Percentiles rank a stretch among this genome's conserved stretches.
These are phyloP conservation scores for Ovis canadensis DNA, from an alignment of 2,113 vertebrate genomes.

Conservation along the genomic window DNA sequence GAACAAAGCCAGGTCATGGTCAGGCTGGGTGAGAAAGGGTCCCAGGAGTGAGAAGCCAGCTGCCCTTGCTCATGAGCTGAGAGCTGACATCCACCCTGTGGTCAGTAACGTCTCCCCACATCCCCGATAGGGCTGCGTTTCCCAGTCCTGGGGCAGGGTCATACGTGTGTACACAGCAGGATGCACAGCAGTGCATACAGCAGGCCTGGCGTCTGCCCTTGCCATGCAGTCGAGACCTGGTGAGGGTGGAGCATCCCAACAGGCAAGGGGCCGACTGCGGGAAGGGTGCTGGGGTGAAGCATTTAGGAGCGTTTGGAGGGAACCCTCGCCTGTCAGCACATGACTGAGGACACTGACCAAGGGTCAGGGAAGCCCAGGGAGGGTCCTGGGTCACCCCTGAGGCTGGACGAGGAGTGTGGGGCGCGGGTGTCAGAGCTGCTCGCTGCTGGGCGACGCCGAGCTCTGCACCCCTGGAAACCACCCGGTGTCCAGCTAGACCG, in stretches of 20 bases:
- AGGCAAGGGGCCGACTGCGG: background rate
- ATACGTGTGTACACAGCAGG: background rate
- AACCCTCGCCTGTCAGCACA: background rate
- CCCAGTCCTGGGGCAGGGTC: background rate
- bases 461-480: background rate
- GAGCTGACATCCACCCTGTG: background rate
- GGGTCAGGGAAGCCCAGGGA: background rate
- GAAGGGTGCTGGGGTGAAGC: background rate
- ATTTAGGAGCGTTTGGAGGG: background rate
- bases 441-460: rapidly evolving
- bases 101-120: background rate
- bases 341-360: background rate
- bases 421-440: rapidly evolving
- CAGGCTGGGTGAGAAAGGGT: background rate
- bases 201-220: background rate
- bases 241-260: background rate
- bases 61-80: background rate
- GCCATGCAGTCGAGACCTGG: background rate
- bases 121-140: background rate
- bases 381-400: background rate
- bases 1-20: background rate
- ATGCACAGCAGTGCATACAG: background rate
- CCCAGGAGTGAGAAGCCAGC: background rate
- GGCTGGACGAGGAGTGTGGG: background rate
- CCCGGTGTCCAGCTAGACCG: background rate